phyloP scores from a whole-genome alignment of 2,113 vertebrate species.

The Lipophrys pholis region DNA sequence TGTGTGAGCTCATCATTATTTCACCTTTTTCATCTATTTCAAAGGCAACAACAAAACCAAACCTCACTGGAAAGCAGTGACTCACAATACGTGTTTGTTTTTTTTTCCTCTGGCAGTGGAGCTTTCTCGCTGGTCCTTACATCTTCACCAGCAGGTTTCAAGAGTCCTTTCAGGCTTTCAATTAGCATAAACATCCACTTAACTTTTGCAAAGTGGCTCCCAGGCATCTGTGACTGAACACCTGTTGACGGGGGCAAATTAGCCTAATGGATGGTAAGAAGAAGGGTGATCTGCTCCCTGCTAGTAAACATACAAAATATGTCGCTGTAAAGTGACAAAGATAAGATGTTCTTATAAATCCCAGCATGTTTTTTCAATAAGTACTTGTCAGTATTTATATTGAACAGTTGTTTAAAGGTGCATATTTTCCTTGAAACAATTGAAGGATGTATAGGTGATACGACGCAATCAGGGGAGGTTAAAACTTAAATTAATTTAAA shows the following conservation, averaged over 20 bases:
- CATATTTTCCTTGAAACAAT: no score
- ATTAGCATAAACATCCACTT: slow-evolving; percentile 73
- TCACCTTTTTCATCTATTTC: slow-evolving; percentile 26
- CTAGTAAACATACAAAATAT: no score
- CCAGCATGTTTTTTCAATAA: no score
- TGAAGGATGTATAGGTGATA: no score
- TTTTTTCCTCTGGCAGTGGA: slow-evolving; percentile 24
- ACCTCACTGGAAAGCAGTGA: slow-evolving; percentile 24
- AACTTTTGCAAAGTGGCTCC: slow-evolving; percentile 55
- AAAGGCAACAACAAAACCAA: slow-evolving; percentile 34
- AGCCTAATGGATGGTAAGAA: slow-evolving; percentile 58
- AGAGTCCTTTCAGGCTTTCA: slow-evolving; percentile 54
- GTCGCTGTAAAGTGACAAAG: no score
- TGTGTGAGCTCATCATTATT: slow-evolving; percentile 24
- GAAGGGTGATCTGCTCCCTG: slow-evolving; percentile 25
- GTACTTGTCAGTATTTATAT: no score
- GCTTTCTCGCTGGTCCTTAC: slow-evolving; percentile 42
- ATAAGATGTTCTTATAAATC: no score
- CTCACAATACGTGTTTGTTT: slow-evolving; percentile 20
- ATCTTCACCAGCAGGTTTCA: slow-evolving; percentile 43
- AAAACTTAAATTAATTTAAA: no score
- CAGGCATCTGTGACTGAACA: slow-evolving; percentile 53
- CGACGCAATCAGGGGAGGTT: no score
- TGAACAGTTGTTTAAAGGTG: no score
- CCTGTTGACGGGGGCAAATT: slow-evolving; percentile 58